These are phyloP conservation scores for Brenthis ino DNA, from an alignment of 2,888 invertebrate species.

Conservation along the genomic window DNA sequence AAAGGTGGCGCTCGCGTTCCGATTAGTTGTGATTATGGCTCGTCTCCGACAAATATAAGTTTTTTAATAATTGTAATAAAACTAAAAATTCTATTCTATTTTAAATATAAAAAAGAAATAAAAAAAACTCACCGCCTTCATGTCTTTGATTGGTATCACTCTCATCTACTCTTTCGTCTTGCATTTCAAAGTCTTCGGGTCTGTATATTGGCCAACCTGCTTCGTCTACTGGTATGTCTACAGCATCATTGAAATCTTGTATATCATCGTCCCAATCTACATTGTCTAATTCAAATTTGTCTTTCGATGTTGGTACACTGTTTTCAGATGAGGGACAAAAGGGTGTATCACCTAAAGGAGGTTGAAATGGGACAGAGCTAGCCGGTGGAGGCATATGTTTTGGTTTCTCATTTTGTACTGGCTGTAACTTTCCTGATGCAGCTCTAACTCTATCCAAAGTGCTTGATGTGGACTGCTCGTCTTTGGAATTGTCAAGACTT, in stretches of 20 bases:
- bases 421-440: constrained; percentile 65
- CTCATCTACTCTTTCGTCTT: constrained; percentile 48
- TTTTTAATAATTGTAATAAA: too few relatives aligned
- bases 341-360: constrained; percentile 42
- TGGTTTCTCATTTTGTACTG: constrained; percentile 53
- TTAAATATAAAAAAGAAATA: too few relatives aligned
- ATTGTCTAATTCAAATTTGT: background rate
- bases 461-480: constrained; percentile 49
- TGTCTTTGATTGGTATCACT: constrained; percentile 60
- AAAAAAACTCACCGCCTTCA: constrained; percentile 69
- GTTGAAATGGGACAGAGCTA: constrained; percentile 73
- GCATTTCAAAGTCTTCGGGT: constrained; percentile 71
- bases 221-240: constrained; percentile 62
- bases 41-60: too few relatives aligned
- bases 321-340: constrained; percentile 32
- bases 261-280: background rate
- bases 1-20: too few relatives aligned
- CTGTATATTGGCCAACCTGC: constrained; percentile 83
- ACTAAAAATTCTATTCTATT: too few relatives aligned
- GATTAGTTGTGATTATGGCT: too few relatives aligned
- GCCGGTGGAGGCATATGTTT: constrained; percentile 50
- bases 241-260: constrained; percentile 37
- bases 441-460: constrained; percentile 66
- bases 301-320: background rate
- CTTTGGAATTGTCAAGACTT: constrained; percentile 50